These are phyloP conservation scores for Stegodyphus dumicola DNA, from an alignment of 1,140 invertebrate species.

Conservation along the genomic window DNA sequence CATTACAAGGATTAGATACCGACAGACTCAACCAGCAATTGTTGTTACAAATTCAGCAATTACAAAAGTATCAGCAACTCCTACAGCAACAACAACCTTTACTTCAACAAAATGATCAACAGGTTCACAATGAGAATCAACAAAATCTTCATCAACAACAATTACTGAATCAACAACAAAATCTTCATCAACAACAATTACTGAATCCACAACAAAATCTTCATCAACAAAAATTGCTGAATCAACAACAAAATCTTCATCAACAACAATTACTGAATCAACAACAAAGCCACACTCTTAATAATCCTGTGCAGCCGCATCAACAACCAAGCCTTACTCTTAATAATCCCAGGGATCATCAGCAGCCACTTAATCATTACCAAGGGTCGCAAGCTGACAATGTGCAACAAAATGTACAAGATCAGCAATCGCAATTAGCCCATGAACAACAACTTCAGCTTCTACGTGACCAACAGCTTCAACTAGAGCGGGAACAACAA, in stretches of 20 bases:
- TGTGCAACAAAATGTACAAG: background rate
- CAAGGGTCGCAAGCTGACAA: background rate
- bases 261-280: too few relatives aligned
- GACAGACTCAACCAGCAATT: background rate
- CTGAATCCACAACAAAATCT: too few relatives aligned
- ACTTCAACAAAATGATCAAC: background rate
- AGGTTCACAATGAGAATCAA: background rate
- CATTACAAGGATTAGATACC: background rate
- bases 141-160: background rate
- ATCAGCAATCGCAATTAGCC: conserved; percentile 1
- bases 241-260: background rate
- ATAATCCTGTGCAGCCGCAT: too few relatives aligned
- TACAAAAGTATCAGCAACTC: background rate
- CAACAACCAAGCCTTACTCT: too few relatives aligned
- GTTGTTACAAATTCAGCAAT: background rate
- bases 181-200: background rate
- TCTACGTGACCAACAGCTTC: conserved; percentile 1
- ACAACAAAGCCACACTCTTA: too few relatives aligned
- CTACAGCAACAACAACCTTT: background rate
- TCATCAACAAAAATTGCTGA: background rate
- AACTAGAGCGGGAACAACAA: background rate
- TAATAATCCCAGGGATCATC: too few relatives aligned
- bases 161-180: background rate
- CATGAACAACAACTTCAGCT: background rate
- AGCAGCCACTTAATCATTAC: too few relatives aligned